These are phyloP conservation scores for Gerris buenoi DNA, from an alignment of 1,140 invertebrate genomes.

Conservation along the genomic window DNA sequence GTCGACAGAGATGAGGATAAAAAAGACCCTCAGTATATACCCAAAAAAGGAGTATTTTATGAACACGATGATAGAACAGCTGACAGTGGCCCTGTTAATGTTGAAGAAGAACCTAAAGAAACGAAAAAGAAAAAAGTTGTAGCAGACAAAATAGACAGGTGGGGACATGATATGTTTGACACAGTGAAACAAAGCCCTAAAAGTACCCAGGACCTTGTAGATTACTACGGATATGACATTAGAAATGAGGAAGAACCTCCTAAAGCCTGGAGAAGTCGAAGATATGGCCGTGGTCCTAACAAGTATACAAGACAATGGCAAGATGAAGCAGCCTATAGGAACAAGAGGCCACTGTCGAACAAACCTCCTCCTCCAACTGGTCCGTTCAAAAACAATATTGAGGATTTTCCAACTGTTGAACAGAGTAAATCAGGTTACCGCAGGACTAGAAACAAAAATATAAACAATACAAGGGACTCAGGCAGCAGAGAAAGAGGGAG, in stretches of 20 bases:
- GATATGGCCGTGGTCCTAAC: slow-evolving; percentile 81
- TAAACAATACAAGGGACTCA: neutral
- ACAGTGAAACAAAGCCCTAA: slow-evolving; percentile 72
- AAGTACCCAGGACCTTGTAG: slow-evolving; percentile 66
- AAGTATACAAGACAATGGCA: slow-evolving; percentile 86
- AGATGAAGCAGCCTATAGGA: slow-evolving; percentile 70
- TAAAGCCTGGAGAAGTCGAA: slow-evolving; percentile 59
- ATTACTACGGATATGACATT: slow-evolving; percentile 88
- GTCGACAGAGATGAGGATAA: slow-evolving; percentile 87
- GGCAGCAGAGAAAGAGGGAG: neutral
- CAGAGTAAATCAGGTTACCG: slow-evolving; percentile 4
- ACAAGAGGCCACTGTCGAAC: slow-evolving; percentile 13
- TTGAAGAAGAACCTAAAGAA: neutral
- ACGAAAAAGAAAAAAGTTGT: slow-evolving; percentile 6
- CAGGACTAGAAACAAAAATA: neutral
- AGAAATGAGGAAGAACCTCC: slow-evolving; percentile 80
- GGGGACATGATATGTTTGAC: slow-evolving; percentile 81
- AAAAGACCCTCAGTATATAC: slow-evolving; percentile 92
- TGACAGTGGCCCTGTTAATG: neutral
- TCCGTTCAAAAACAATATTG: slow-evolving; percentile 11
- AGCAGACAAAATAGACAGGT: slow-evolving; percentile 34
- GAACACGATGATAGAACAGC: slow-evolving; percentile 82
- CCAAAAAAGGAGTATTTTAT: slow-evolving; percentile 88
- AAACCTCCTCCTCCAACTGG: neutral
- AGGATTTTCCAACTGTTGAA: slow-evolving; percentile 16